Evolutionary conservation across 2,888 invertebrate species (phyloP).

Genomic region (Amiota communis): DNA sequence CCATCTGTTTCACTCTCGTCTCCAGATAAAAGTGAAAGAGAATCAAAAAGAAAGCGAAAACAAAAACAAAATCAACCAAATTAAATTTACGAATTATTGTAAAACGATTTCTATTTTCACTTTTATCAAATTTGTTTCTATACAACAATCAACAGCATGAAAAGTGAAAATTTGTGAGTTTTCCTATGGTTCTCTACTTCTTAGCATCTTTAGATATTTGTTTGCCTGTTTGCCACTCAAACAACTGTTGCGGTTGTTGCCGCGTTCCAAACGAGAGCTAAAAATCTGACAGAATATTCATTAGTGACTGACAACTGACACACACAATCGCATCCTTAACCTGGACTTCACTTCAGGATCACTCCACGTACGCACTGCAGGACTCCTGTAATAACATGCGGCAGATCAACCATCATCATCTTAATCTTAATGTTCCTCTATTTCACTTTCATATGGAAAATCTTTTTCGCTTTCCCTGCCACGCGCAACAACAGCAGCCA

Average conservation of each 20-base stretch:
- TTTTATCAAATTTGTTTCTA: slow-evolving; percentile 9
- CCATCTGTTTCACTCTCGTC: slow-evolving; percentile 54
- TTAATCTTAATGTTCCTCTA: slow-evolving; percentile 28
- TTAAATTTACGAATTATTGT: slow-evolving; percentile 55
- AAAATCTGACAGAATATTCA: slow-evolving; percentile 64
- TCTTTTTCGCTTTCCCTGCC: slow-evolving; percentile 46
- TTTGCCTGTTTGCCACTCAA: slow-evolving; percentile 44
- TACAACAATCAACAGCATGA: slow-evolving; percentile 21
- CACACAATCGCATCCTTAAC: slow-evolving; percentile 25
- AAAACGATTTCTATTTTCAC: slow-evolving; percentile 60
- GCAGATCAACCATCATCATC: slow-evolving; percentile 50
- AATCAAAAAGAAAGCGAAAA: background rate
- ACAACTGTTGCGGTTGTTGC: slow-evolving; percentile 47
- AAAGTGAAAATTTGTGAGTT: slow-evolving; percentile 58
- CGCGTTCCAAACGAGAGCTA: background rate
- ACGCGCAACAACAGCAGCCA: slow-evolving; percentile 32
- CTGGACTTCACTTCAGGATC: background rate
- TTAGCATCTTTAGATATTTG: too few relatives aligned
- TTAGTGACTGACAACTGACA: slow-evolving; percentile 66
- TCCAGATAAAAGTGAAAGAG: slow-evolving; percentile 11
- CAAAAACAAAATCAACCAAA: slow-evolving; percentile 43
- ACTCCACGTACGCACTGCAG: background rate
- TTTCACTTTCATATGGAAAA: slow-evolving; percentile 40
- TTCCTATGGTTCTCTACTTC: background rate
- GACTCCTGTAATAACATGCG: slow-evolving; percentile 9